Conservation (phyloP, 1,140 invertebrate species). For the Delia radicum region DNA sequence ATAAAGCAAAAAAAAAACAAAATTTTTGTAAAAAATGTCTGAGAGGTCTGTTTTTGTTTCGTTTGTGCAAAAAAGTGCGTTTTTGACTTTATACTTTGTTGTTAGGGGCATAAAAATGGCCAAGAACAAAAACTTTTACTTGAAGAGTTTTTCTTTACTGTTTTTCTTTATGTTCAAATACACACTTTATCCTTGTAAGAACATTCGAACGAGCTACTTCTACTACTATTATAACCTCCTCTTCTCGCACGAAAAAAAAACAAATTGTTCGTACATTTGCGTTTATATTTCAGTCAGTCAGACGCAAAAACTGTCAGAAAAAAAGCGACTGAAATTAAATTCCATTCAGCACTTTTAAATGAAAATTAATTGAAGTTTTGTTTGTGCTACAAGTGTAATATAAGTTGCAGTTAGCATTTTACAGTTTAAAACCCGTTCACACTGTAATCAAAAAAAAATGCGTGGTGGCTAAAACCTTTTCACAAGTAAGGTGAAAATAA, state of each 20-base stretch:
- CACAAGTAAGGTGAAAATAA: too few relatives aligned
- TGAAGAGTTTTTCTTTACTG: not conserved
- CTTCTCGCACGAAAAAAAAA: not conserved
- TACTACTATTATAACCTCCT: not conserved
- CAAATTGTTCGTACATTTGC: not conserved
- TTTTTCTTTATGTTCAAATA: not conserved
- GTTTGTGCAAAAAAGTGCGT: not conserved
- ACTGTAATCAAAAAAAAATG: not conserved
- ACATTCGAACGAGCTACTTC: not conserved
- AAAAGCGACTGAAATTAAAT: conserved; percentile 32
- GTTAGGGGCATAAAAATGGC: not conserved
- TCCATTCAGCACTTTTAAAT: conserved; percentile 34
- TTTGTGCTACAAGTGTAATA: not conserved
- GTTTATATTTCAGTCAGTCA: not conserved
- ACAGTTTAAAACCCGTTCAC: not conserved
- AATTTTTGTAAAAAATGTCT: not conserved
- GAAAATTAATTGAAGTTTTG: conserved; percentile 34
- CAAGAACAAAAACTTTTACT: not conserved
- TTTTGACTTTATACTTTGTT: not conserved
- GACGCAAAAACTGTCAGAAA: not conserved
- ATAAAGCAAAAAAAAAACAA: not conserved
- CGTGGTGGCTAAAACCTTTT: too few relatives aligned
- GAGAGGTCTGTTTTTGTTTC: not conserved
- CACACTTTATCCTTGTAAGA: not conserved
- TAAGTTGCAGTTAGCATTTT: not conserved